phyloP scores from a whole-genome alignment of 2,888 invertebrate species.

The Stegana nigrithorax region DNA sequence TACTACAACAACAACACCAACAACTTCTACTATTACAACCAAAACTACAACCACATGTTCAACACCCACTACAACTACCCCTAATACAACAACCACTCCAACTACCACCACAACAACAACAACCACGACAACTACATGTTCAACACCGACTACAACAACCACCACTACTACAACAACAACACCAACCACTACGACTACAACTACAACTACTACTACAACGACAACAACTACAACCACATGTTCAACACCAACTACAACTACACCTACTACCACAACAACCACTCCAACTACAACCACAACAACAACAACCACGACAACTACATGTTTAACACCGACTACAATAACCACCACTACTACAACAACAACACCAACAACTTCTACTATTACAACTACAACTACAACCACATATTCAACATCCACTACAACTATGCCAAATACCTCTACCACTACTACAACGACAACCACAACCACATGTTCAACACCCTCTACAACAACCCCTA shows the following conservation, averaged over 20 bases:
- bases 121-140: constrained; percentile 22
- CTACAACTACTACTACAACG: constrained; percentile 7
- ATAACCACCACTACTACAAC: constrained; percentile 17
- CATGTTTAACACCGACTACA: constrained; percentile 11
- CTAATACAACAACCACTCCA: constrained; percentile 12
- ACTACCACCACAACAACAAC: constrained; percentile 15
- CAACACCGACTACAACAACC: constrained; percentile 3
- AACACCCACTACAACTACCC: background rate
- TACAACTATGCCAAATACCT: constrained; percentile 14
- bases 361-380: constrained; percentile 9
- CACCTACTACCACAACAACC: background rate
- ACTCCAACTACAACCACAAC: constrained; percentile 3
- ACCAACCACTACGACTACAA: constrained; percentile 6
- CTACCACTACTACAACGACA: constrained; percentile 2
- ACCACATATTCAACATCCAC: constrained; percentile 12
- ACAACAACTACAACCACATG: constrained; percentile 11
- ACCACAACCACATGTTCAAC: constrained; percentile 18
- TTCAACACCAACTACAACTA: background rate
- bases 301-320: constrained; percentile 7
- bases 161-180: background rate
- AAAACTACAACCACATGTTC: background rate
- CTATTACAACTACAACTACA: background rate
- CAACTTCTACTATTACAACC: background rate
- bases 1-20: constrained; percentile 2
- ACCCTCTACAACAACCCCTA: constrained; percentile 23